Conservation (phyloP, 2,113 vertebrate genomes). For the Tragelaphus imberbis region DNA sequence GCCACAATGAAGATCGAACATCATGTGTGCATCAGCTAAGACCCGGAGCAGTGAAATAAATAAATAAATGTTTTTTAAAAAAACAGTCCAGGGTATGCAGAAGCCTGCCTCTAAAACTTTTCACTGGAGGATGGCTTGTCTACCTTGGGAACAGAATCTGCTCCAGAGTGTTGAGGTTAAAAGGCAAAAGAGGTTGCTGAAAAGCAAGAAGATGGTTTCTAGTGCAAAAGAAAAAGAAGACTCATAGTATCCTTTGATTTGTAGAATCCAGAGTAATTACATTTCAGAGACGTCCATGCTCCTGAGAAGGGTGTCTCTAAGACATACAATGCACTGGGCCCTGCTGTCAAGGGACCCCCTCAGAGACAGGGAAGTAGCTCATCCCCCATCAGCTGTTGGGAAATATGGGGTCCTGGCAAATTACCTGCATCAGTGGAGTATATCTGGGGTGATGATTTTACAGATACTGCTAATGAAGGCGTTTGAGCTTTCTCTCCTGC, state of each 20-base stretch:
- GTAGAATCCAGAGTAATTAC: background rate
- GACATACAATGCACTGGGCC: conserved; percentile 37
- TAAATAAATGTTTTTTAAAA: background rate
- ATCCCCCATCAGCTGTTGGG: conserved; percentile 24
- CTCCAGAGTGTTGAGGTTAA: background rate
- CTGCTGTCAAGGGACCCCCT: background rate
- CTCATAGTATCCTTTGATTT: background rate
- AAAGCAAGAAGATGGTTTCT: background rate
- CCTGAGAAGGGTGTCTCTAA: conserved; percentile 26
- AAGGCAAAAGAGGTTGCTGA: background rate
- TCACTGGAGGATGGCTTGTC: background rate
- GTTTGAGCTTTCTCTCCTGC: conserved; percentile 51
- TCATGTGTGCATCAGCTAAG: background rate
- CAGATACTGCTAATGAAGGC: conserved; percentile 52
- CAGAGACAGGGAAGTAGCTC: conserved; percentile 23
- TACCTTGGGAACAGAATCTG: background rate
- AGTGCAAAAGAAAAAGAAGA: background rate
- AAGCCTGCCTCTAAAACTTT: background rate
- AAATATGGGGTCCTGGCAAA: conserved; percentile 53
- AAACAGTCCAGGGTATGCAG: background rate
- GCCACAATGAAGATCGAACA: background rate
- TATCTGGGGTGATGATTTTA: conserved; percentile 60
- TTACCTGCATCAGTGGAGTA: background rate
- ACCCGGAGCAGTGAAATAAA: background rate
- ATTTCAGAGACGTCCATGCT: conserved; percentile 16